These are phyloP conservation scores for Dipus sagitta DNA, from an alignment of 2,797 vertebrate genomes.

Conservation along the genomic window DNA sequence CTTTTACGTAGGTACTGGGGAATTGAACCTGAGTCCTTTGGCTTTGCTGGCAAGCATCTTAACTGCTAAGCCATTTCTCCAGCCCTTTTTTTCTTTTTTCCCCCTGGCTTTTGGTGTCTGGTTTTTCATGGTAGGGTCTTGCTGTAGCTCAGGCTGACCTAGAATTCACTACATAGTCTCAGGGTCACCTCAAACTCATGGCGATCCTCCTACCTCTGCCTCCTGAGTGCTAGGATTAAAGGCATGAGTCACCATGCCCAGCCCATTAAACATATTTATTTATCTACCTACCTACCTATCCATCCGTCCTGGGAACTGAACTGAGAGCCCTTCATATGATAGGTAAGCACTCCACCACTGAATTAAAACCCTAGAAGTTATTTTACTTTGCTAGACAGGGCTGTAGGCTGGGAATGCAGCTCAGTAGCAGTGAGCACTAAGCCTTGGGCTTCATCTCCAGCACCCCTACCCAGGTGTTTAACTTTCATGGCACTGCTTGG, in stretches of 20 bases:
- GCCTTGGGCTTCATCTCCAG: neutral
- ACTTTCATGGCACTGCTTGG: slow-evolving; percentile 1
- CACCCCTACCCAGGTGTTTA: neutral
- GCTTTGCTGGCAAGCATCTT: too few relatives aligned
- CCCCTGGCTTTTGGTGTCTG: too few relatives aligned
- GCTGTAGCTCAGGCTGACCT: too few relatives aligned
- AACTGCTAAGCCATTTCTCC: neutral
- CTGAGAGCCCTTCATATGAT: neutral
- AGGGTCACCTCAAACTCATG: too few relatives aligned
- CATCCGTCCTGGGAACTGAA: neutral
- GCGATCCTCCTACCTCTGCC: too few relatives aligned
- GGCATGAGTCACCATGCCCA: too few relatives aligned
- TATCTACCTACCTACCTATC: neutral
- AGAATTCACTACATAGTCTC: too few relatives aligned
- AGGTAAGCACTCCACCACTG: neutral
- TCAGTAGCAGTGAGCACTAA: neutral
- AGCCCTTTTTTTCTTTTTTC: too few relatives aligned
- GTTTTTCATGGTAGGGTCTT: too few relatives aligned
- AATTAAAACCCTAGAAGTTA: neutral
- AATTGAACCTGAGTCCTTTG: too few relatives aligned
- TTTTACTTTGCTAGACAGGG: neutral
- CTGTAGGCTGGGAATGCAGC: neutral
- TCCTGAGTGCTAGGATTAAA: too few relatives aligned
- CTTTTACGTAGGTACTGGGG: too few relatives aligned
- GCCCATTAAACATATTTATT: neutral